phyloP scores from a whole-genome alignment of 2,888 invertebrate genomes.

The Lepas anatifera region DNA sequence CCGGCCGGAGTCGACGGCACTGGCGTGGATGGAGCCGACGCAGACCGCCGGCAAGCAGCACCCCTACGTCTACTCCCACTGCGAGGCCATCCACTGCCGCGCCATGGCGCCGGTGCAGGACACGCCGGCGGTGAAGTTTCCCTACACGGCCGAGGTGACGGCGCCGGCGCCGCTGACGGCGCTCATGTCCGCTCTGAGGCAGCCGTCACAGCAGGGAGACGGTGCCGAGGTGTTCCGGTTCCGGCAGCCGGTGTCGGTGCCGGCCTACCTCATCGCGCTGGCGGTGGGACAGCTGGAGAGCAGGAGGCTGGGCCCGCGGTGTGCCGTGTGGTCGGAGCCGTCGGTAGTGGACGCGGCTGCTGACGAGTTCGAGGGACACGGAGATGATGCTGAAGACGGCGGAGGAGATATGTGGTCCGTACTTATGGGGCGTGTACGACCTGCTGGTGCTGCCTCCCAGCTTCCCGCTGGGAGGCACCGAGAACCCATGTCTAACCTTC shows the following conservation, averaged over 20 bases:
- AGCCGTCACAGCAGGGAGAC: not conserved
- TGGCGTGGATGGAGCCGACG: conserved; percentile 76
- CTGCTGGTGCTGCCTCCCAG: conserved; percentile 75
- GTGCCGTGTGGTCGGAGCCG: conserved; percentile 80
- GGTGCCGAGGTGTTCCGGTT: conserved; percentile 26
- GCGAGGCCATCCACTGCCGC: conserved; percentile 75
- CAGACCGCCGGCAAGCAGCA: conserved; percentile 77
- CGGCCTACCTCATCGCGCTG: conserved; percentile 77
- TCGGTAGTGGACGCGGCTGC: conserved; percentile 68
- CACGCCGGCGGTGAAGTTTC: conserved; percentile 75
- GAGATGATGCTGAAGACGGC: conserved; percentile 69
- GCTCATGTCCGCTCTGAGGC: conserved; percentile 70
- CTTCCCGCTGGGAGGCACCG: conserved; percentile 95
- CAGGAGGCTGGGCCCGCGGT: conserved; percentile 57
- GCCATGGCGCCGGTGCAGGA: conserved; percentile 77
- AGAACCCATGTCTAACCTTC: conserved; percentile 92
- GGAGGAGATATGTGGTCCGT: conserved; percentile 71
- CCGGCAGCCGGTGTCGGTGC: conserved; percentile 63
- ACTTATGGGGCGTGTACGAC: conserved; percentile 85
- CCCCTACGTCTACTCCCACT: conserved; percentile 76
- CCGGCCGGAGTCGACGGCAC: conserved; percentile 59
- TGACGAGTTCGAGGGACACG: conserved; percentile 78
- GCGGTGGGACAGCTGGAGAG: conserved; percentile 71
- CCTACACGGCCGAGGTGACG: conserved; percentile 55
- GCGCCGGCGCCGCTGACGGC: conserved; percentile 63